Conservation (phyloP, 2,797 vertebrate genomes). For the Brachyalestes nurse region DNA sequence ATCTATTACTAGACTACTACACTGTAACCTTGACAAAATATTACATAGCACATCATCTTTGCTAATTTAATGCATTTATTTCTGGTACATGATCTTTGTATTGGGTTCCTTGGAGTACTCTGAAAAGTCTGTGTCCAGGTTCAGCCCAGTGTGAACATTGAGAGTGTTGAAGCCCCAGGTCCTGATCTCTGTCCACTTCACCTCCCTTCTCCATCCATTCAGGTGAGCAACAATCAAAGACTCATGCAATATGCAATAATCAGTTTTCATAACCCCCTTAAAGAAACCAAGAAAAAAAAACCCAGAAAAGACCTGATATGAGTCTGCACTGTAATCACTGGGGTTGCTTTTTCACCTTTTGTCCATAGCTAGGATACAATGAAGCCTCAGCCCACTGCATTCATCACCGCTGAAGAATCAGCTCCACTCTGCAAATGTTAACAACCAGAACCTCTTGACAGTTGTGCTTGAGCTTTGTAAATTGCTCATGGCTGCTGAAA, state of each 20-base stretch:
- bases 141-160: constrained; percentile 83
- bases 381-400: neutral
- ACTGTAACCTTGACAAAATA: neutral
- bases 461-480: constrained; percentile 6
- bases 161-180: constrained; percentile 64
- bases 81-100: constrained; percentile 4
- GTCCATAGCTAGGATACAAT: neutral
- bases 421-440: constrained; percentile 11
- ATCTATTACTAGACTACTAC: neutral
- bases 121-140: constrained; percentile 70
- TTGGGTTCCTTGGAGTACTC: constrained; percentile 9
- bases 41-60: constrained; percentile 17
- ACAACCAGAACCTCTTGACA: constrained; percentile 12
- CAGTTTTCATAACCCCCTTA: neutral
- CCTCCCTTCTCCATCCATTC: constrained; percentile 61
- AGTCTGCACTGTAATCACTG: neutral
- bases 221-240: constrained; percentile 68
- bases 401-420: constrained; percentile 1
- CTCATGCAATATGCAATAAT: neutral
- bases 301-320: neutral
- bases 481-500: constrained; percentile 14
- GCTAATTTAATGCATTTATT: constrained; percentile 12
- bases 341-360: neutral
- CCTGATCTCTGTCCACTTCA: constrained; percentile 42
- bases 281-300: neutral